These are phyloP conservation scores for Pyrocoelia pectoralis DNA, from an alignment of 2,888 invertebrate species.

Conservation along the genomic window DNA sequence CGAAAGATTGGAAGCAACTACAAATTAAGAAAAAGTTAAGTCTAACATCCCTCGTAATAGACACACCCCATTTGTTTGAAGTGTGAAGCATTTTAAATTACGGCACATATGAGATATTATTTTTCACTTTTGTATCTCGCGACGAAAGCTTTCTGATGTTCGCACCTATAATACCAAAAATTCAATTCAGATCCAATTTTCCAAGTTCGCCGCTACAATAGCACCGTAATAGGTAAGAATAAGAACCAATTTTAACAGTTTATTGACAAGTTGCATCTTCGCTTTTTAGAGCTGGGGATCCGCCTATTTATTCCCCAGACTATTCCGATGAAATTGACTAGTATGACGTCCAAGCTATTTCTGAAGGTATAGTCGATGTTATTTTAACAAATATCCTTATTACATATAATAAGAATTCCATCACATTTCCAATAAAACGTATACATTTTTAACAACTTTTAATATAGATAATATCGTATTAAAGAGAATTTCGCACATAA, in stretches of 20 bases:
- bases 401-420: too few species aligned
- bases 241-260: conserved; percentile 52
- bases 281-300: conserved; percentile 32
- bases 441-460: neutral
- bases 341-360: neutral
- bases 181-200: conserved; percentile 59
- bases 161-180: conserved; percentile 41
- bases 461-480: neutral
- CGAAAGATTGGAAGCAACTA: too few species aligned
- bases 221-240: conserved; percentile 47
- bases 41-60: too few species aligned
- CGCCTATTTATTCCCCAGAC: conserved; percentile 23
- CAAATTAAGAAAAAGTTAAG: too few species aligned
- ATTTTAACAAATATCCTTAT: too few species aligned
- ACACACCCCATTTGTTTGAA: neutral
- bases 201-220: conserved; percentile 55
- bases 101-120: neutral
- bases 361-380: too few species aligned
- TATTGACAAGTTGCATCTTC: conserved; percentile 35
- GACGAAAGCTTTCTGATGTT: conserved; percentile 26
- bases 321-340: conserved; percentile 1
- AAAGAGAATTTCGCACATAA: neutral
- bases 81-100: neutral
- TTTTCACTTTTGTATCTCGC: neutral
- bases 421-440: too few species aligned